phyloP scores from a whole-genome alignment of 2,888 invertebrate genomes.

The Diogma glabrata region DNA sequence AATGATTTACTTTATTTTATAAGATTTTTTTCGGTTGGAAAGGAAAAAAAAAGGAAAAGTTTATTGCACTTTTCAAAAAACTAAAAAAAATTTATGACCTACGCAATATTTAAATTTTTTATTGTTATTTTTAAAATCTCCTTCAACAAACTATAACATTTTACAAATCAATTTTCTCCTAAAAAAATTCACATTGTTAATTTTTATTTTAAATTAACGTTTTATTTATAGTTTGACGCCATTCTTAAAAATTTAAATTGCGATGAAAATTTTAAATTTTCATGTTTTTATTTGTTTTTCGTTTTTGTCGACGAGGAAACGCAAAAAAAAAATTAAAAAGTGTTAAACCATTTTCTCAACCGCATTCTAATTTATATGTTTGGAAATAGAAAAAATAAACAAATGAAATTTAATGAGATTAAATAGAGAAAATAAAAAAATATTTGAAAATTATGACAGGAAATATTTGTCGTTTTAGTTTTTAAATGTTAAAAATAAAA shows the following conservation, averaged over 20 bases:
- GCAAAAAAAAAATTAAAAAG: constrained; percentile 1
- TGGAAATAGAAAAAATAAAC: too few species aligned
- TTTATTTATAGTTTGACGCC: constrained; percentile 9
- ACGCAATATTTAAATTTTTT: too few species aligned
- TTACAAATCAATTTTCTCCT: constrained; percentile 3
- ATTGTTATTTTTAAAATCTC: neutral
- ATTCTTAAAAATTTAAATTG: constrained; percentile 7
- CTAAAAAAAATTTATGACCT: too few species aligned
- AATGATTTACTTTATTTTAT: too few species aligned
- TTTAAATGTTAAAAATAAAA: too few species aligned
- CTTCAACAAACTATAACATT: neutral
- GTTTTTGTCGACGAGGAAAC: neutral
- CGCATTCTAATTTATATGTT: too few species aligned
- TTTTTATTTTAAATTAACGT: neutral
- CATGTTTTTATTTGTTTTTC: neutral
- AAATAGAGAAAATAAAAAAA: too few species aligned
- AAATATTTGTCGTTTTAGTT: constrained; percentile 7
- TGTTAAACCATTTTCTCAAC: constrained; percentile 6
- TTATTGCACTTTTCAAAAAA: too few species aligned
- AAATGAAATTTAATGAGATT: too few species aligned
- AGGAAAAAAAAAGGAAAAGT: too few species aligned
- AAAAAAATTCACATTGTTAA: neutral
- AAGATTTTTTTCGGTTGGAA: too few species aligned
- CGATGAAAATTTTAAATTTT: constrained; percentile 8
- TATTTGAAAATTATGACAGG: too few species aligned